These are phyloP conservation scores for Lepidotrigona ventralis DNA, from an alignment of 1,140 invertebrate genomes.

Conservation along the genomic window DNA sequence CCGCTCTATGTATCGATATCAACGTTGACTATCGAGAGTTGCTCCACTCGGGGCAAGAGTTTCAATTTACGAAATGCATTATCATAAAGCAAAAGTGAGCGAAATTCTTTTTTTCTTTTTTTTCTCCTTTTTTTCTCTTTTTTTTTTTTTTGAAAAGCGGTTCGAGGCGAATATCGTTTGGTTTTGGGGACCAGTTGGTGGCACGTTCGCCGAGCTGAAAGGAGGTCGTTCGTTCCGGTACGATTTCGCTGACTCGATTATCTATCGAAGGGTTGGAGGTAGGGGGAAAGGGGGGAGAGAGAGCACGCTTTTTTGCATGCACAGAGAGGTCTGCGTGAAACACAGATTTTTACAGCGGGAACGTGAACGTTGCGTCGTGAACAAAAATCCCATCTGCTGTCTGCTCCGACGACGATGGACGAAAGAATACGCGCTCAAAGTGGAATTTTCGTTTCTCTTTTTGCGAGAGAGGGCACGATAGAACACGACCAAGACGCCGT, in stretches of 20 bases:
- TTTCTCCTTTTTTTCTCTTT: no score
- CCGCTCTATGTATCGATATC: neutral
- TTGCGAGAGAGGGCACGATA: slow-evolving; percentile 8
- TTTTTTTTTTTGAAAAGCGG: neutral
- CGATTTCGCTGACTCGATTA: slow-evolving; percentile 40
- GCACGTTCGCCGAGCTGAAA: neutral
- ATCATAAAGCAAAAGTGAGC: neutral
- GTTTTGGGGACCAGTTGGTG: neutral
- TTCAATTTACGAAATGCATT: slow-evolving; percentile 20
- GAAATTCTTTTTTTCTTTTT: no score
- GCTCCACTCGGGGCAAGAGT: no score
- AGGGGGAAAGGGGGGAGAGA: no score
- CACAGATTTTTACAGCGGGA: slow-evolving; percentile 23
- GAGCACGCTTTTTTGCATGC: neutral
- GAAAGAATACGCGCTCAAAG: slow-evolving; percentile 20
- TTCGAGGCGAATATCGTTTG: neutral
- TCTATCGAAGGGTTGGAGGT: neutral
- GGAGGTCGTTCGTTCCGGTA: neutral
- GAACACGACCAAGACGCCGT: slow-evolving; percentile 43
- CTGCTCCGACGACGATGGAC: neutral
- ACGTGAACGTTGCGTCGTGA: neutral
- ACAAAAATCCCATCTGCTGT: neutral
- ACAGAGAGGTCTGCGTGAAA: neutral
- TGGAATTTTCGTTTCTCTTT: slow-evolving; percentile 46
- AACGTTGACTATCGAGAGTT: neutral